Evolutionary conservation across 2,888 invertebrate genomes (phyloP), one percentile per base, ranked within the genome.

Genomic region (Euphydryas editha): DNA sequence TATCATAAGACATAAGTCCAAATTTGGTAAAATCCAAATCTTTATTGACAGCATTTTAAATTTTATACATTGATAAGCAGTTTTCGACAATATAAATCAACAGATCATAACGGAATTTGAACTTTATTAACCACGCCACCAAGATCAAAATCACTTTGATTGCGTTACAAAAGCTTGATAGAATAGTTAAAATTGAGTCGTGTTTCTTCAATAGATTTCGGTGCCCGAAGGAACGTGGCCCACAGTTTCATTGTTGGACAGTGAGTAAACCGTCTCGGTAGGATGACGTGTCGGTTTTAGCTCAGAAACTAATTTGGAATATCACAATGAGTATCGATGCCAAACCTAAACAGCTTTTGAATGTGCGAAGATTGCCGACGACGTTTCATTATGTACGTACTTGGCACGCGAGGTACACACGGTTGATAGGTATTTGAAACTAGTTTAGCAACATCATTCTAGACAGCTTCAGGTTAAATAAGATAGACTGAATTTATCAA

Each of bases 281-380:
- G 83, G 87, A 92, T 92, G 92, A 92, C 92, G 81, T 76, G 88
- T 82, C 85, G 81, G 80, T 90, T 91, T 90, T 81, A 79, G 78
- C 81, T 87, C 81, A 78, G 90, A 92, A 92, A 92, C 92, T 92
- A 92, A 92, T 92, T 92, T 92, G 87, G 83, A 85, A 86, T 88
- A 90, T 87, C 86, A 92, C 92, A 90, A 90, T 89, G 87, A 87
- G 85, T 84, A 85, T 88, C 87, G 86, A 89, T 89, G 88, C 82
- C 84, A 83, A 84, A 83, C 87, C 82, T 88, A 88, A 90, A 89
- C 88, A 84, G 81, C 86, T 88, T 85, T 88, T 86, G 84, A 88
- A 81, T 87, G 83, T 78, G 84, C 86, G 81, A 83, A 83, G 84
- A 84, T 84, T 83, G 82, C 76, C 82, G 84, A 80, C 82, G 84